A percentile compares a stretch with the other conserved stretches of the same genome.
Conservation (phyloP, 2,888 invertebrate genomes). For the Drosophila setosimentum region DNA sequence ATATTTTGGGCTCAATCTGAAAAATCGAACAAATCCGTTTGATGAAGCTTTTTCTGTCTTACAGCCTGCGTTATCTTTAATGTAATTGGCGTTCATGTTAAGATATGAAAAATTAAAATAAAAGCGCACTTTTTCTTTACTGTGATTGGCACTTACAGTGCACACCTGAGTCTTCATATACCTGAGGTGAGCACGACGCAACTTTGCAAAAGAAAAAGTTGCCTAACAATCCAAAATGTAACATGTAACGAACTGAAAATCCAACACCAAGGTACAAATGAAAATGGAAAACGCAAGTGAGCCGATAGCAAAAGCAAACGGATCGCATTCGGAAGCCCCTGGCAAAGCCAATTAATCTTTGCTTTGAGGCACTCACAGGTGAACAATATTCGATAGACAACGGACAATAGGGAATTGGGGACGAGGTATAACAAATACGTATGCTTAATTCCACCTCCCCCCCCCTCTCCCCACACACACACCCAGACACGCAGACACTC, state of each 20-base stretch:
- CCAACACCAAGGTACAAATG: neutral
- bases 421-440: slow-evolving; percentile 23
- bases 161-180: slow-evolving; percentile 45
- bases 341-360: slow-evolving; percentile 71
- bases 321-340: slow-evolving; percentile 61
- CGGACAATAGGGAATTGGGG: neutral
- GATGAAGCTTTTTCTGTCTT: too few relatives aligned
- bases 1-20: too few relatives aligned
- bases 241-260: slow-evolving; percentile 19
- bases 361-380: slow-evolving; percentile 54
- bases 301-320: slow-evolving; percentile 61
- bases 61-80: too few relatives aligned
- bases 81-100: neutral
- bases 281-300: slow-evolving; percentile 39
- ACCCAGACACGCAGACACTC: neutral
- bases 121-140: slow-evolving; percentile 1
- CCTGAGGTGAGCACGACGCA: slow-evolving; percentile 30
- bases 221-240: slow-evolving; percentile 9
- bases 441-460: neutral
- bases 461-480: too few relatives aligned
- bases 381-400: slow-evolving; percentile 12
- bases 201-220: slow-evolving; percentile 9
- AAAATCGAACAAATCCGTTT: too few relatives aligned
- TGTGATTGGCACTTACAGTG: slow-evolving; percentile 24
- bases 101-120: slow-evolving; percentile 2